phyloP scores from a whole-genome alignment of 2,888 invertebrate genomes.

The Chrysodeixis includens region DNA sequence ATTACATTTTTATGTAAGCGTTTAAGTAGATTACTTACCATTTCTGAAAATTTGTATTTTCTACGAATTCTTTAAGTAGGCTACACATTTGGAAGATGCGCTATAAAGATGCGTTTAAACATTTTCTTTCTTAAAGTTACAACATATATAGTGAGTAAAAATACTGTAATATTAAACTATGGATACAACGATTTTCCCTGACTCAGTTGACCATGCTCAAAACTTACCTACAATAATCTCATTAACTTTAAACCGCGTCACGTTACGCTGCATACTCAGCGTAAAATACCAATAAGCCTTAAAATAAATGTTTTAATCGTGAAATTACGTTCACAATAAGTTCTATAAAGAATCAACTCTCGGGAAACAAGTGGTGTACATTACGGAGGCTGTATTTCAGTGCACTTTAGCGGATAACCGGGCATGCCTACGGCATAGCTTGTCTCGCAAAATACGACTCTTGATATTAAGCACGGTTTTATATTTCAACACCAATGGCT shows the following conservation, averaged over 20 bases:
- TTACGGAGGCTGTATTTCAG: slow-evolving; percentile 35
- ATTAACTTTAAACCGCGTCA: neutral
- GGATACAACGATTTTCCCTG: neutral
- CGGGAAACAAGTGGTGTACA: slow-evolving; percentile 21
- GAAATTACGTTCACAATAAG: slow-evolving; percentile 9
- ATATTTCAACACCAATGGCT: slow-evolving; percentile 23
- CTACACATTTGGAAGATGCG: too few relatives aligned
- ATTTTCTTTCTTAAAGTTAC: too few relatives aligned
- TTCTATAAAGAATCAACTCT: slow-evolving; percentile 20
- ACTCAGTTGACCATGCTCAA: neutral
- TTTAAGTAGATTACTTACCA: too few relatives aligned
- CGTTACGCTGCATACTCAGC: neutral
- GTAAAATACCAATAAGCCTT: neutral
- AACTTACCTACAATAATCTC: neutral
- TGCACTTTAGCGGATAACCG: slow-evolving; percentile 48
- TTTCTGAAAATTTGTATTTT: too few relatives aligned
- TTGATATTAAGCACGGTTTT: slow-evolving; percentile 35
- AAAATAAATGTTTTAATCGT: neutral
- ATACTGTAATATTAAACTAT: neutral
- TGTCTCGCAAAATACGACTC: slow-evolving; percentile 34
- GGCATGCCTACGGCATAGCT: slow-evolving; percentile 18
- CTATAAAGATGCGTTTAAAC: too few relatives aligned
- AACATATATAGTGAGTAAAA: too few relatives aligned
- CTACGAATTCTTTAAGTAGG: too few relatives aligned
- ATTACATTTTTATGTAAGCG: too few relatives aligned